Conservation (phyloP, 1,140 invertebrate genomes). For the Nomia melanderi region DNA sequence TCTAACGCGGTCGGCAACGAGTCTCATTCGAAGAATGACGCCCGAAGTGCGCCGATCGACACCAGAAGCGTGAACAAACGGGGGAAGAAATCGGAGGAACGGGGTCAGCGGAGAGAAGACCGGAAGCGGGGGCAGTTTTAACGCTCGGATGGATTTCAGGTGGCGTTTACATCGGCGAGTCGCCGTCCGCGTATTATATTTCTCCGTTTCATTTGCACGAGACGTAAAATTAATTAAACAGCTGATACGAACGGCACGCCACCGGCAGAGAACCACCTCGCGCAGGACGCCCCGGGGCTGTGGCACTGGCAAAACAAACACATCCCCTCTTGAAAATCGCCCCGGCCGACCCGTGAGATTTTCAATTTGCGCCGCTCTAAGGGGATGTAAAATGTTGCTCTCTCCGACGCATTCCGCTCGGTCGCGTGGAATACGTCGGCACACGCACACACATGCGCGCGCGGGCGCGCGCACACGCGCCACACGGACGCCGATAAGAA, state of each 20-base stretch:
- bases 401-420: constrained; percentile 44
- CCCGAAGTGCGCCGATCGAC: background rate
- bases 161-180: constrained; percentile 55
- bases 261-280: constrained; percentile 26
- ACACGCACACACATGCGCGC: no score
- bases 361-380: constrained; percentile 62
- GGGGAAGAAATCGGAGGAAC: background rate
- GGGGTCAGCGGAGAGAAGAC: constrained; percentile 11
- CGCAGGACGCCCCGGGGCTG: constrained; percentile 27
- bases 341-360: constrained; percentile 47
- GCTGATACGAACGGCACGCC: constrained; percentile 61
- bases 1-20: no score
- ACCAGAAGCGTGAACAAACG: background rate
- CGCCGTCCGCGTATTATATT: constrained; percentile 69
- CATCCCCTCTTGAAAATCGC: constrained; percentile 52
- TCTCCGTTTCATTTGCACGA: constrained; percentile 70
- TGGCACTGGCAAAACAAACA: constrained; percentile 58
- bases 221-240: constrained; percentile 76
- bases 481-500: constrained; percentile 45
- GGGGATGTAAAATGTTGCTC: constrained; percentile 48
- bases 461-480: constrained; percentile 39
- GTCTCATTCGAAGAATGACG: no score
- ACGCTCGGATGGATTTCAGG: constrained; percentile 18
- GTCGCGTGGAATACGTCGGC: constrained; percentile 55
- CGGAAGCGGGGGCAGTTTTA: background rate